phyloP scores from a whole-genome alignment of 2,888 invertebrate genomes.

The Papilio gigon region DNA sequence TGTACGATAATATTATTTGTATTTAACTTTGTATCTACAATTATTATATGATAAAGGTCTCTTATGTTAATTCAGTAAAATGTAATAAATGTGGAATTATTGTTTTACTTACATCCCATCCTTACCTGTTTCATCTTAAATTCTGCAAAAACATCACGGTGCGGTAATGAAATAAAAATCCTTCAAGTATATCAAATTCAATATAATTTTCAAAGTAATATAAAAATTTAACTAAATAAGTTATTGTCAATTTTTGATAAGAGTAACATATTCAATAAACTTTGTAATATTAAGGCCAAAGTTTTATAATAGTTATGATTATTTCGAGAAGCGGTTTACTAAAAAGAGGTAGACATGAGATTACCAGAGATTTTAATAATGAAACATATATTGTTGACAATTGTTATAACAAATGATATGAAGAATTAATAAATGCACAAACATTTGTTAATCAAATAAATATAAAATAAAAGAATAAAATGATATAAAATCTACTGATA shows the following conservation, averaged over 20 bases:
- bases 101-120: slow-evolving; percentile 52
- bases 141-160: background rate
- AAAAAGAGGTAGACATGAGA: slow-evolving; percentile 45
- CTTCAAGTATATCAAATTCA: slow-evolving; percentile 39
- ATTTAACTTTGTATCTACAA: slow-evolving; percentile 72
- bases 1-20: slow-evolving; percentile 78
- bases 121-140: background rate
- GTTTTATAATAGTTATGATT: slow-evolving; percentile 8
- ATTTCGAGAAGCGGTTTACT: background rate
- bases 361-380: slow-evolving; percentile 32
- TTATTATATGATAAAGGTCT: slow-evolving; percentile 75
- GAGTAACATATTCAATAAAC: slow-evolving; percentile 42
- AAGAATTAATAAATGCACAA: slow-evolving; percentile 15
- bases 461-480: background rate
- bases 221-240: slow-evolving; percentile 50
- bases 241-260: slow-evolving; percentile 58
- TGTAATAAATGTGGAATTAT: slow-evolving; percentile 58
- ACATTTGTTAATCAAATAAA: background rate
- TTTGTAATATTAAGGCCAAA: slow-evolving; percentile 31
- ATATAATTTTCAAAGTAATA: slow-evolving; percentile 42
- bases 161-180: slow-evolving; percentile 22
- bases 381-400: background rate
- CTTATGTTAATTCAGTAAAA: slow-evolving; percentile 79
- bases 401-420: background rate
- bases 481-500: background rate